Conservation (phyloP, 2,888 invertebrate species). For the Punctoribates punctum region DNA sequence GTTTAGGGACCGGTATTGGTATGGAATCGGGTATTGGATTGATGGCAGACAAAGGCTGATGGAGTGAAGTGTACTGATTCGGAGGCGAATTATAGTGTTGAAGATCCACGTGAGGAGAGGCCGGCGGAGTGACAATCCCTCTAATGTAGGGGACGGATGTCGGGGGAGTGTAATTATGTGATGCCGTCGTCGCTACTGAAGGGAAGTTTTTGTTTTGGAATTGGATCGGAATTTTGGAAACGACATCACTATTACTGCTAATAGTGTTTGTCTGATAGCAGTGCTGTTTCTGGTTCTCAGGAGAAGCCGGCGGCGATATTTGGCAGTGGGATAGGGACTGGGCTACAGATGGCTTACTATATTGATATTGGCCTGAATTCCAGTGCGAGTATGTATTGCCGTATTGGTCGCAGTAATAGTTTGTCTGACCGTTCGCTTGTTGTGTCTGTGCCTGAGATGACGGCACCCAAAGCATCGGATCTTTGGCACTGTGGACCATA, state of each 20-base stretch:
- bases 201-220: neutral
- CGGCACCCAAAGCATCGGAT: neutral
- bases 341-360: neutral
- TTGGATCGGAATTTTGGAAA: neutral
- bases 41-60: neutral
- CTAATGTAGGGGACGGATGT: neutral
- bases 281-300: slow-evolving; percentile 42
- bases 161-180: neutral
- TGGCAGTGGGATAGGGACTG: slow-evolving; percentile 39
- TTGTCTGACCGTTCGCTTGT: slow-evolving; percentile 5
- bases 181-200: neutral
- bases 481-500: slow-evolving; percentile 31
- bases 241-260: neutral
- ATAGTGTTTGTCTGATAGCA: slow-evolving; percentile 31
- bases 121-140: neutral
- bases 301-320: slow-evolving; percentile 48
- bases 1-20: neutral
- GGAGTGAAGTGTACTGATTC: neutral
- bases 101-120: neutral
- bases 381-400: neutral
- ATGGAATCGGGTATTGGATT: neutral
- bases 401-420: slow-evolving; percentile 29
- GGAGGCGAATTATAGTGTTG: neutral
- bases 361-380: neutral
- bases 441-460: too few relatives aligned